Conservation (phyloP, 2,888 invertebrate species). For the Drepana falcataria region DNA sequence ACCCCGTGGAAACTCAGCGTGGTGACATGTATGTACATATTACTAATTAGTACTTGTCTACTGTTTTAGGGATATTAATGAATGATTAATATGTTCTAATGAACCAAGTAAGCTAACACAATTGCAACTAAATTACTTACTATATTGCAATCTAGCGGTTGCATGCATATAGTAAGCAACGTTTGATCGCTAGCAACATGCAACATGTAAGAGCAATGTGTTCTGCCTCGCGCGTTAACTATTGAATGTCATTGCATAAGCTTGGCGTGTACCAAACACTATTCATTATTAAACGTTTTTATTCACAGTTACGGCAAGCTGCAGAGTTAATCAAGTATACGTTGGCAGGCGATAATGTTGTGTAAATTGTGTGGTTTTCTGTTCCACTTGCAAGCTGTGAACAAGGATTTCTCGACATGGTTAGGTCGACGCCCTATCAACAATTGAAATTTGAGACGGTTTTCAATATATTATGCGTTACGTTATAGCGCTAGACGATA, state of each 20-base stretch:
- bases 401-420: not conserved
- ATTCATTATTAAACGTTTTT: not conserved
- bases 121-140: too few relatives aligned
- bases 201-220: not conserved
- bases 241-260: not conserved
- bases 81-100: too few relatives aligned
- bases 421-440: not conserved
- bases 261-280: not conserved
- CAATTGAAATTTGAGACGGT: not conserved
- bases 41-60: too few relatives aligned
- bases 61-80: too few relatives aligned
- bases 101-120: too few relatives aligned
- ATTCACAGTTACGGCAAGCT: not conserved
- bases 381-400: not conserved
- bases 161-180: too few relatives aligned
- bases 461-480: too few relatives aligned
- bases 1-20: too few relatives aligned
- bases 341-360: not conserved
- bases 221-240: not conserved
- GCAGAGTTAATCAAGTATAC: not conserved
- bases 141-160: too few relatives aligned
- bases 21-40: not conserved
- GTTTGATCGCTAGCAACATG: not conserved
- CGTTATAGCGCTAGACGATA: too few relatives aligned
- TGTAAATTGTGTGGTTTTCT: not conserved